Evolutionary conservation across 2,888 invertebrate genomes (phyloP), one percentile per base, ranked within the genome.

Genomic region (Andrena marginata): DNA sequence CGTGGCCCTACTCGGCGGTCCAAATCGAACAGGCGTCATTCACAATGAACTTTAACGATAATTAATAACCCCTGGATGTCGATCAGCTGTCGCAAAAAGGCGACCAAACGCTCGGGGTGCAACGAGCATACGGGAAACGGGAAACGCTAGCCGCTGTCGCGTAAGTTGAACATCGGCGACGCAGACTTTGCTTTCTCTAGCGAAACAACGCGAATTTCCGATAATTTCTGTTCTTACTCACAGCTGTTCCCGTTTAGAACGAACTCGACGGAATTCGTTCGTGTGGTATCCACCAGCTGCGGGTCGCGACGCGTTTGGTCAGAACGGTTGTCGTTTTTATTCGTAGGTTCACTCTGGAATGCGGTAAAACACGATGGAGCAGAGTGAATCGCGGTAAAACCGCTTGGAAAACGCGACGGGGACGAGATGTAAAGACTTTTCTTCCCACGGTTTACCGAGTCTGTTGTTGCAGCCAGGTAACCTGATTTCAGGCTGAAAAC

Each of bases 1-100:
- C 29, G 60, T 6, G 26, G 16, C 13, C 29, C 29, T 31, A 31
- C 29, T 31, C 31, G 33, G n/a, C 23, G 42, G 42, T 23, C 23
- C 23, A 26, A 20, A 2, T 23, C 42, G 23, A 20, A 6, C 10
- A 5, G 10, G 16, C 51, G 33, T 54, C 60, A 29, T 48, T 49
- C 49, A 62, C 48, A 49, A 49, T 20, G 31, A 7, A 13, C 16
- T n/a, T 31, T 20, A 13, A 31, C 49, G 60, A 62, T 60, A 71
- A 71, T 62, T 71, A 71, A 71, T 62, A 48, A 71, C n/a, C 33
- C 20, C 49, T 31, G 59, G 20, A 48, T 60, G 26, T 59, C 48
- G 31, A 48, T 35, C 60, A 71, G 31, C 54, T 20, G 23, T 6
- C 72, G 64, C 31, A 49, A 59, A 70, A 48, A 62, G n/a, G n/a